phyloP scores from a whole-genome alignment of 2,888 invertebrate species.

The Pseudanteris insignis region DNA sequence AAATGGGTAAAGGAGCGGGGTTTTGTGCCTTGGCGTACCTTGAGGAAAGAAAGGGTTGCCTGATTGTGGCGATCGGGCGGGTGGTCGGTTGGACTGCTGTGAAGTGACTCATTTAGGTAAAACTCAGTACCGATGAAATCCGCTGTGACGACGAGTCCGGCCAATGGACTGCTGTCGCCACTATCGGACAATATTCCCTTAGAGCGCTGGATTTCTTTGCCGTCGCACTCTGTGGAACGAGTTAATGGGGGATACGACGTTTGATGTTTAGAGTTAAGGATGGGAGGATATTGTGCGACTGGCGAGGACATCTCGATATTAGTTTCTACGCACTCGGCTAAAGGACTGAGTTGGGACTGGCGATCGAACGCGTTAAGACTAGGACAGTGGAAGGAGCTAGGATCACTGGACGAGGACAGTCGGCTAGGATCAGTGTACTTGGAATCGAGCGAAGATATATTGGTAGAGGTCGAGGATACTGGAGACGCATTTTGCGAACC shows the following conservation, averaged over 20 bases:
- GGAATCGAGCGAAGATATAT: constrained; percentile 58
- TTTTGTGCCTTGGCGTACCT: no score
- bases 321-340: constrained; percentile 57
- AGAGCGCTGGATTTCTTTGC: constrained; percentile 62
- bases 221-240: constrained; percentile 62
- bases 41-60: no score
- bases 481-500: constrained; percentile 59
- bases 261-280: constrained; percentile 19
- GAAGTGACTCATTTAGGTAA: no score
- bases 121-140: constrained; percentile 85
- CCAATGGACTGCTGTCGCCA: constrained; percentile 62
- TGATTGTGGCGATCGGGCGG: no score
- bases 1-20: no score
- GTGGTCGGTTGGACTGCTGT: no score
- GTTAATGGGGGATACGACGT: constrained; percentile 41
- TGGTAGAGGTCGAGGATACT: constrained; percentile 60
- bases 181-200: constrained; percentile 58
- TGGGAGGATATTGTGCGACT: constrained; percentile 30
- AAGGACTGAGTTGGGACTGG: constrained; percentile 56
- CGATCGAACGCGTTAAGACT: constrained; percentile 52
- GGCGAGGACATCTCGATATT: constrained; percentile 36
- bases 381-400: constrained; percentile 57
- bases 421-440: constrained; percentile 52
- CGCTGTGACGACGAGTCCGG: constrained; percentile 61
- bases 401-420: constrained; percentile 56